Base-by-base conservation (phyloP, 1,140 invertebrate species). In the Procambarus clarkii region DNA sequence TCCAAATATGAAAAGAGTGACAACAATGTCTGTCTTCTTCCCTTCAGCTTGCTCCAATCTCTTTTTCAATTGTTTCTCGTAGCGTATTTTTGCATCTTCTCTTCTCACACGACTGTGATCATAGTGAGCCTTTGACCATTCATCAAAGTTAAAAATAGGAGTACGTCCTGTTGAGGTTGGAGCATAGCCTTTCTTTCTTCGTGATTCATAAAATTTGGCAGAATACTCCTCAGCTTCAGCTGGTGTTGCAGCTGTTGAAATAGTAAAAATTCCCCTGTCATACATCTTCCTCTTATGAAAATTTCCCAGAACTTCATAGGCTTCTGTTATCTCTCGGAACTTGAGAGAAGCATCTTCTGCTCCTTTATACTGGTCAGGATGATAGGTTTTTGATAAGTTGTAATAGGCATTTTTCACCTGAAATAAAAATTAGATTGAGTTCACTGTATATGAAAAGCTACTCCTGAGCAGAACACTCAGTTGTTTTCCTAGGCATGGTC, bases 391-490 rank as follows among this genome's bases (percentile, higher is more conserved):
- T 9, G 95, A 95, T 58, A 95, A 92, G 86, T 93, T 93, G 91
- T 95, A 95, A 92, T 95, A 95, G 18, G 95, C 94, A 87, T 92
- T 86, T 92, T 95, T 95, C 8, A 95, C 95, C 90, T 95, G 94
- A 58, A 81, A 76, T 24, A 34, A 4, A 24, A 86, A 87, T 1
- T 11, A 54, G 50, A 34, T 34, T 34, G 34, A 34, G 34, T 34
- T 34, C 1, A 34, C 34, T 34, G 34, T 34, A 34, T 34, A 34
- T 34, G 34, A 34, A 34, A 34, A 34, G 34, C 34, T 34, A 34
- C 34, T 34, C 34, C 34, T 34, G 34, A 34, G 34, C 34, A 34
- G 34, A 34, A 34, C 34, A 34, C 34, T 34, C 34, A 34, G 34
- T 34, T 34, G 34, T 34, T 34, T 34, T 34, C 34, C 34, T 34